Conservation (phyloP, 2,797 vertebrate species). For the Crypturellus tataupa region DNA sequence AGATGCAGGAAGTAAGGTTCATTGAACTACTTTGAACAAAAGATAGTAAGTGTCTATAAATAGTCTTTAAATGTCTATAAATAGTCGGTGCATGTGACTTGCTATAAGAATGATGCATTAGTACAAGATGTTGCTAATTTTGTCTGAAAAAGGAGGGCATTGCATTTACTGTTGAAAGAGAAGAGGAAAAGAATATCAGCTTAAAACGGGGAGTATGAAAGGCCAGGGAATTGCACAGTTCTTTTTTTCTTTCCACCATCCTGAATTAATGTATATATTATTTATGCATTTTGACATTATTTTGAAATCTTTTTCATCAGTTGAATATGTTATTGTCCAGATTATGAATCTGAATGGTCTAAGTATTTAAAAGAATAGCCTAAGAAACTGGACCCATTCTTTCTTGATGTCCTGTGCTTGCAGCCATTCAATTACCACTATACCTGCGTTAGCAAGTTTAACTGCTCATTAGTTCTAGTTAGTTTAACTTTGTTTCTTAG, state of each 20-base stretch:
- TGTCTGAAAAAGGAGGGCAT: not conserved
- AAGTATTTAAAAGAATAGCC: not conserved
- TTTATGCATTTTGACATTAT: not conserved
- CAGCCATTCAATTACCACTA: not conserved
- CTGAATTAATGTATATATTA: not conserved
- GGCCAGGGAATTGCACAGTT: not conserved
- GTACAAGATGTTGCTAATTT: not conserved
- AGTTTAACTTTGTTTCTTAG: slow-evolving; percentile 16
- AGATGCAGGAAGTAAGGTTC: not conserved
- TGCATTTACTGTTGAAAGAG: not conserved
- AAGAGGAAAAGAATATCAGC: not conserved
- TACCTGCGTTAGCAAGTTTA: not conserved
- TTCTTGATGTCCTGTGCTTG: not conserved
- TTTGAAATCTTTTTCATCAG: not conserved
- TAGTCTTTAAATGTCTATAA: not conserved
- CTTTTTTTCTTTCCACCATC: not conserved
- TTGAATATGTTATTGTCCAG: not conserved
- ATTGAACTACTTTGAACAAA: not conserved
- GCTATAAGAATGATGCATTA: not conserved
- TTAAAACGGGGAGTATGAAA: not conserved
- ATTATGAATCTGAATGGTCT: not conserved
- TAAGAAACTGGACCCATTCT: not conserved
- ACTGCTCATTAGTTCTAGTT: slow-evolving; percentile 13
- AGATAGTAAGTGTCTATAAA: not conserved
- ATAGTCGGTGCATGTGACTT: accelerated